These are phyloP conservation scores for Pterocles orientalis DNA, from an alignment of 2,113 vertebrate species.

Conservation along the genomic window DNA sequence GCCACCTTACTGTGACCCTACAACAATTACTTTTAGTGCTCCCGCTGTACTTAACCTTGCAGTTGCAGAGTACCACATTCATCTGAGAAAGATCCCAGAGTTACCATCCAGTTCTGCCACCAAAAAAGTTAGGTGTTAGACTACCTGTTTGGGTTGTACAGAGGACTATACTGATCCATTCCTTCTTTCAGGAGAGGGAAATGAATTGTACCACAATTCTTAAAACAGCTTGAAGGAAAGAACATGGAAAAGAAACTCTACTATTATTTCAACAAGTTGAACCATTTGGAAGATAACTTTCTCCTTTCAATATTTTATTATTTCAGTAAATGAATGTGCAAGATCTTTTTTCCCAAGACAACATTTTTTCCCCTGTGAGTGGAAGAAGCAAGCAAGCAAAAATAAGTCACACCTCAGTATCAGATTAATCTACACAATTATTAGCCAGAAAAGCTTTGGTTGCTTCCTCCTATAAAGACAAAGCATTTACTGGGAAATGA, in stretches of 20 bases:
- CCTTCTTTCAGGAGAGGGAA: not conserved
- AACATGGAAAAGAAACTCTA: not conserved
- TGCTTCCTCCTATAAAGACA: not conserved
- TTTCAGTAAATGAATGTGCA: not conserved
- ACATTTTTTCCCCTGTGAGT: not conserved
- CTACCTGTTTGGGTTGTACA: not conserved
- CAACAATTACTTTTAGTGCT: not conserved
- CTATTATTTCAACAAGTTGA: not conserved
- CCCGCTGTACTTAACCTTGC: not conserved
- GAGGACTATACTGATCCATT: not conserved
- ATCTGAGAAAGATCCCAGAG: not conserved
- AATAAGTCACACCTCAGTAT: not conserved
- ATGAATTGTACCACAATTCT: not conserved
- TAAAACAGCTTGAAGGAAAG: not conserved
- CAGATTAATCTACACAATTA: not conserved
- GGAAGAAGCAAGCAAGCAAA: not conserved
- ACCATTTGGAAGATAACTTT: not conserved
- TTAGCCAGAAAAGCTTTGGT: not conserved
- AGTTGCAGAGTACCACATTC: not conserved
- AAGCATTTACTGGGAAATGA: fast-evolving
- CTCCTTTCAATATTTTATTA: not conserved
- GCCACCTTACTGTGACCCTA: not conserved
- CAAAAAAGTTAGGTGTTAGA: not conserved
- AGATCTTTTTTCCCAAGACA: not conserved
- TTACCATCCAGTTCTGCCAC: not conserved